Evolutionary conservation across 2,797 vertebrate genomes (phyloP).

Genomic region (Chanos chanos): DNA sequence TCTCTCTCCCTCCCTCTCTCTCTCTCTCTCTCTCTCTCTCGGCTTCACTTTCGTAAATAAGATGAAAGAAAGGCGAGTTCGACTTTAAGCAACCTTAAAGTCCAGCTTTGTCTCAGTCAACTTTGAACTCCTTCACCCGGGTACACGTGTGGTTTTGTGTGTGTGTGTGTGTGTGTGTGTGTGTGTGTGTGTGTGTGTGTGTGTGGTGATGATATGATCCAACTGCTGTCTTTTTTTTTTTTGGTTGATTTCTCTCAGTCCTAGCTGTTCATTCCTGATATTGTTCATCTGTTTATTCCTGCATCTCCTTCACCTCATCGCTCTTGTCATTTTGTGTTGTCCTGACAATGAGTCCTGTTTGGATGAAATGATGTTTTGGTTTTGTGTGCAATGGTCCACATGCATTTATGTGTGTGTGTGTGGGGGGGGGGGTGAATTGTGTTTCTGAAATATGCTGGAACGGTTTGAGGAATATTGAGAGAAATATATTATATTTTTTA

Average conservation of each 20-base stretch:
- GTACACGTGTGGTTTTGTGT: neutral
- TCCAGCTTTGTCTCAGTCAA: constrained; percentile 7
- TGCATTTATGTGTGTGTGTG: neutral
- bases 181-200: neutral
- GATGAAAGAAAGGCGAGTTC: constrained; percentile 21
- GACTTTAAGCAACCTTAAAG: constrained; percentile 20
- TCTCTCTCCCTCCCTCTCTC: neutral
- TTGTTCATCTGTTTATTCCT: constrained; percentile 2
- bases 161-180: neutral
- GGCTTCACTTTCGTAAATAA: neutral
- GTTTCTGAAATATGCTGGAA: too few species aligned
- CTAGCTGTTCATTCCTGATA: neutral
- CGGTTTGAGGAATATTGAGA: too few species aligned
- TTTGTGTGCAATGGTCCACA: neutral
- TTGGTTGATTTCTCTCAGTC: neutral
- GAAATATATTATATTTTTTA: too few species aligned
- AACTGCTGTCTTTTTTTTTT: neutral
- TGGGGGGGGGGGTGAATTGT: neutral
- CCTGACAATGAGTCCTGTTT: neutral
- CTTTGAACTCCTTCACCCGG: neutral
- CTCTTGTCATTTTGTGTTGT: constrained; percentile 2
- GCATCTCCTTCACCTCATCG: neutral
- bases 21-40: neutral
- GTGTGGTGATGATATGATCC: neutral
- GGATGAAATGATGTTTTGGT: constrained; percentile 3